Evolutionary conservation across 1,140 invertebrate genomes (phyloP), one percentile per base, ranked within the genome.

Genomic region (Hirudo medicinalis): DNA sequence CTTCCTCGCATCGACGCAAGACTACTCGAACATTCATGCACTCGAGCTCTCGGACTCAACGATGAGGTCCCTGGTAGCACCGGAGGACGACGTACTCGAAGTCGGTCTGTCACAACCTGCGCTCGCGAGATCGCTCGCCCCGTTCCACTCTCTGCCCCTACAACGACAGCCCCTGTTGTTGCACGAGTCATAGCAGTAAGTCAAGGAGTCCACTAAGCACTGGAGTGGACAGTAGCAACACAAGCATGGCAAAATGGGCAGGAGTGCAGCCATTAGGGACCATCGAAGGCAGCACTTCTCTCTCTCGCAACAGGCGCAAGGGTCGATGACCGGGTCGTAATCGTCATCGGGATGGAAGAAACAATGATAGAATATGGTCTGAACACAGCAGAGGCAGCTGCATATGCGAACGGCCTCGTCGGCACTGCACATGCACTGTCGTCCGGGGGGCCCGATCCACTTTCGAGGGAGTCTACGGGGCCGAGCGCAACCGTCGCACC

Each of bases 311-410:
- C 90, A 92, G 68, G 89, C 90, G 81, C 91, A 92, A 4, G 91
- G 91, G 82, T 92, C 88, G 81, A 91, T 90, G 74, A 89, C 89
- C 79, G 88, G 83, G 69, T 85, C 86, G 15, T 77, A 76, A 20
- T 81, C 81, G 63, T 85, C 84, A 72, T 88, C 88, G 73, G 86
- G 86, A 76, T 89, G 88, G 78, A 89, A 87, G 73, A 87, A 87
- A 82, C 91, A 94, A 80, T 95, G 92, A 82, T 95, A 96, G 81
- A 94, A 92, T 43, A 92, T 79, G 57, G 88, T 91, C 80, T 94
- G 92, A 75, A 92, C 91, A 81, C 91, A 94, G 83, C 92, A 95
- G 82, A 95, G 86, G 80, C 92, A 95, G 72, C 90, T 90, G 69
- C 88, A 88, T 80, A 91, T 90, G 82, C 94, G 91, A 73, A 95